A percentile compares a stretch with the other conserved stretches of the same genome.
These are phyloP conservation scores for Alentia gelatinosa DNA, from an alignment of 2,888 invertebrate genomes.

Conservation along the genomic window DNA sequence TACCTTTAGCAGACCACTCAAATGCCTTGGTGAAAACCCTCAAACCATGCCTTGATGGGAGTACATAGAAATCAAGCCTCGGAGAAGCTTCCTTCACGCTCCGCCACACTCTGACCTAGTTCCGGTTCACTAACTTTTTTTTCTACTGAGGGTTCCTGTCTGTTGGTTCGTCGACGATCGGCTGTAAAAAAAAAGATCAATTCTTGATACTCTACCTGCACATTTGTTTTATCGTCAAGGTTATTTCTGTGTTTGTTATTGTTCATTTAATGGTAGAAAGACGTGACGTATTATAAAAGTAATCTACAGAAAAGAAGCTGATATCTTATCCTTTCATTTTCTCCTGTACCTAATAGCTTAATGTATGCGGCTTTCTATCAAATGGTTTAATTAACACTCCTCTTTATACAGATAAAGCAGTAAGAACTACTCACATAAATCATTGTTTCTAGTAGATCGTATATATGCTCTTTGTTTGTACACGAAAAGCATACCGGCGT, in stretches of 20 bases:
- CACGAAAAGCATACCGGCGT: too few species aligned
- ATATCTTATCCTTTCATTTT: too few species aligned
- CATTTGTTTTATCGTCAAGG: not conserved
- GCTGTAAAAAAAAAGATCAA: not conserved
- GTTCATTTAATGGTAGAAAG: not conserved
- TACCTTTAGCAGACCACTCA: not conserved
- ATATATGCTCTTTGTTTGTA: too few species aligned
- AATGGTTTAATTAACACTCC: too few species aligned
- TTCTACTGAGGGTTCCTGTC: not conserved
- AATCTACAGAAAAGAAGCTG: too few species aligned
- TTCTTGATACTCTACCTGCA: not conserved
- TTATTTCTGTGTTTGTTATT: not conserved
- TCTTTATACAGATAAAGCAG: too few species aligned
- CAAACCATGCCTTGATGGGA: not conserved
- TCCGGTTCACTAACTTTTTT: not conserved
- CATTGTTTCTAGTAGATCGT: too few species aligned
- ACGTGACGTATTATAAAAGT: too few species aligned
- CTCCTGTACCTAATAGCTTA: too few species aligned
- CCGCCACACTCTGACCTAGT: not conserved
- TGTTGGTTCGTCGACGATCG: not conserved
- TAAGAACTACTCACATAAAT: too few species aligned
- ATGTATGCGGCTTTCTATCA: too few species aligned
- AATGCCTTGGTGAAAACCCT: conserved; percentile 40
- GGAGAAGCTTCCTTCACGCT: not conserved
- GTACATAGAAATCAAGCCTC: not conserved